A percentile compares a stretch with the other conserved stretches of the same genome.
Evolutionary conservation across 2,113 vertebrate species (phyloP).

Genomic region (Hemibagrus wyckioides): DNA sequence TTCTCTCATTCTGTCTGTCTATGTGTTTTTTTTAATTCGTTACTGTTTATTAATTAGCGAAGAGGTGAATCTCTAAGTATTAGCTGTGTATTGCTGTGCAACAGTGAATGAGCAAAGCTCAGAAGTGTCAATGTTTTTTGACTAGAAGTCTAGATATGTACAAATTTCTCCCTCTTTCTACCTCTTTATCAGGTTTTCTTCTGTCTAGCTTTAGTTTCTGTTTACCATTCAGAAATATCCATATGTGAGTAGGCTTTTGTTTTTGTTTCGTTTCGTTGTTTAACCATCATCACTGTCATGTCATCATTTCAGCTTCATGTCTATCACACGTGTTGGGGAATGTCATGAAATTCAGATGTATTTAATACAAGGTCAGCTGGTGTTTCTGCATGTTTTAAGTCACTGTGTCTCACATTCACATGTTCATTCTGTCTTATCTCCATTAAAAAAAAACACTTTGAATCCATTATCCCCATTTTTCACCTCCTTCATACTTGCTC

Average conservation of each 20-base stretch:
- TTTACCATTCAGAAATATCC: background rate
- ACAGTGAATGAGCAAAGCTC: slow-evolving; percentile 5
- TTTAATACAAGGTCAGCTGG: slow-evolving; percentile 34
- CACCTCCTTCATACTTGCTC: slow-evolving; percentile 12
- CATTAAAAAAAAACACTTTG: background rate
- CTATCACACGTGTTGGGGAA: slow-evolving; percentile 1
- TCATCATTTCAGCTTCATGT: slow-evolving; percentile 25
- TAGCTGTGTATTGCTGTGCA: slow-evolving; percentile 30
- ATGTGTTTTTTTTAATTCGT: background rate
- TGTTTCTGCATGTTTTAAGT: slow-evolving; percentile 2
- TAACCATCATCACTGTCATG: slow-evolving; percentile 4
- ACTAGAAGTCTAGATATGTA: slow-evolving; percentile 18
- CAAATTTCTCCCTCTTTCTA: slow-evolving; percentile 20
- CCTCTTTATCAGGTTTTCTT: slow-evolving; percentile 25
- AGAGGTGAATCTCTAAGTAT: slow-evolving; percentile 19
- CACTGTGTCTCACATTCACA: slow-evolving; percentile 26
- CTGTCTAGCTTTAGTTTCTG: slow-evolving; percentile 10
- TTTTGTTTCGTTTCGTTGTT: background rate
- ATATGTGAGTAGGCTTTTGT: background rate
- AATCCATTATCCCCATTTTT: slow-evolving; percentile 6
- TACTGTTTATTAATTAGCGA: background rate
- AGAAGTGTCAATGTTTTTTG: slow-evolving; percentile 5
- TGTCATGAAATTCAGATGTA: slow-evolving; percentile 22
- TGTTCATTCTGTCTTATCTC: slow-evolving; percentile 40
- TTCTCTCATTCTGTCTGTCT: slow-evolving; percentile 57